Base-by-base conservation (phyloP, 2,797 vertebrate species). In the Schizothorax lantsangensis region DNA sequence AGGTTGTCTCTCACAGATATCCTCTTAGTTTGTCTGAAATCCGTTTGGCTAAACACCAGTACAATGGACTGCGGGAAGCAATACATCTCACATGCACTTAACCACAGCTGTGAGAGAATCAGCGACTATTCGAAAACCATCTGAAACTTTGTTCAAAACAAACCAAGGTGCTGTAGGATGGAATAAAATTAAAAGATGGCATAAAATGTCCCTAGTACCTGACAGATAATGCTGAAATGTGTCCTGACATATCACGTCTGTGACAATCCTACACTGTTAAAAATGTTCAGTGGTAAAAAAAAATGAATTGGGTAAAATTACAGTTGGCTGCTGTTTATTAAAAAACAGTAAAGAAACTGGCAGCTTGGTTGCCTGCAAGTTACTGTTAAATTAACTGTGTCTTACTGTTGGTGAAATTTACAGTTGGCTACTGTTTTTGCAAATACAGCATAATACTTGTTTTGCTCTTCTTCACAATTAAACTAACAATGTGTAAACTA, bases 11-110 rank as follows among this genome's bases (percentile, higher is more conserved):
- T 89, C 23, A 52, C 30, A 49, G 33, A 88, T 73, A 47, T 81
- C n/a, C 72, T 69, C 59, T 79, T 49, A 33, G 59, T 71, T 84
- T 26, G 81, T 84, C 73, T 83, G 68, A 88, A 91, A 88, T 88
- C 79, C 33, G 11, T 85, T 88, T 45, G 79, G 79, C 79, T 84
- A 80, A 81, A 81, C 80, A 84, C 68, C 74, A 59, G 38, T 49
- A 83, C 43, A 84, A 78, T 36, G 84, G 45, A 86, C 74, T 30
- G 59, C 72, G 19, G 85, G 40, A 21, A 82, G 57, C 33, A 85
- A 87, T 77, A 59, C 69, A 83, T 69, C 77, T 62, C 15, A 81
- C 73, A 52, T 30, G 19, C 75, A 83, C 73, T 85, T 59, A 69
- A 49, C 43, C 10, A 36, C 23, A 81, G 75, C 57, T 78, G 84